phyloP scores from a whole-genome alignment of 2,113 vertebrate genomes.

The Albula glossodonta region DNA sequence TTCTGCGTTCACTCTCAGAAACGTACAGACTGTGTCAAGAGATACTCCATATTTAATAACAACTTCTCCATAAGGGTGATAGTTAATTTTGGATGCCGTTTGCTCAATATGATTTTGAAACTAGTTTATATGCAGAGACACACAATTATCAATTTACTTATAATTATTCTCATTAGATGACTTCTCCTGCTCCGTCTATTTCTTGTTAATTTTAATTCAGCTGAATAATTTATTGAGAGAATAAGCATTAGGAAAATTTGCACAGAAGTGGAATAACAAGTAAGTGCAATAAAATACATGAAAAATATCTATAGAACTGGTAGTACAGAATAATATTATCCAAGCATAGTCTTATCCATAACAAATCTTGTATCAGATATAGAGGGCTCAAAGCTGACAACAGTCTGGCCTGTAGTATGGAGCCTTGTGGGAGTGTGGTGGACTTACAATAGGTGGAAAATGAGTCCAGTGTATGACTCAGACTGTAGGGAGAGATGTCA shows the following conservation, averaged over 20 bases:
- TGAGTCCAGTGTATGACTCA: not conserved
- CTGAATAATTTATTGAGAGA: no score
- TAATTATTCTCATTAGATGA: no score
- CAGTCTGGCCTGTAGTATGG: not conserved
- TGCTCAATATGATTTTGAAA: not conserved
- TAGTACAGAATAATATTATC: not conserved
- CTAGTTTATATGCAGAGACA: not conserved
- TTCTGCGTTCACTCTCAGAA: no score
- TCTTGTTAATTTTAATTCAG: no score
- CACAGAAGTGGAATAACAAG: not conserved
- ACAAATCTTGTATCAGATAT: not conserved
- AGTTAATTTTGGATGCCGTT: not conserved
- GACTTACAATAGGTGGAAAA: not conserved
- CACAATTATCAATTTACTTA: no score
- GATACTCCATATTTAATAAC: not conserved
- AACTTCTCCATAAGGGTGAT: not conserved
- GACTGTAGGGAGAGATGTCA: no score
- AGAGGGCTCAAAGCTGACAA: not conserved
- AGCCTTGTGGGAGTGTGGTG: not conserved
- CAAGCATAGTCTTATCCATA: not conserved
- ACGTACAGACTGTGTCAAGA: no score
- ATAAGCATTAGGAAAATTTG: not conserved
- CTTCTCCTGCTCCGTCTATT: no score
- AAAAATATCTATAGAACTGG: not conserved
- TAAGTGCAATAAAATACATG: not conserved